phyloP scores from a whole-genome alignment of 2,797 vertebrate genomes.

The Selene dorsalis region DNA sequence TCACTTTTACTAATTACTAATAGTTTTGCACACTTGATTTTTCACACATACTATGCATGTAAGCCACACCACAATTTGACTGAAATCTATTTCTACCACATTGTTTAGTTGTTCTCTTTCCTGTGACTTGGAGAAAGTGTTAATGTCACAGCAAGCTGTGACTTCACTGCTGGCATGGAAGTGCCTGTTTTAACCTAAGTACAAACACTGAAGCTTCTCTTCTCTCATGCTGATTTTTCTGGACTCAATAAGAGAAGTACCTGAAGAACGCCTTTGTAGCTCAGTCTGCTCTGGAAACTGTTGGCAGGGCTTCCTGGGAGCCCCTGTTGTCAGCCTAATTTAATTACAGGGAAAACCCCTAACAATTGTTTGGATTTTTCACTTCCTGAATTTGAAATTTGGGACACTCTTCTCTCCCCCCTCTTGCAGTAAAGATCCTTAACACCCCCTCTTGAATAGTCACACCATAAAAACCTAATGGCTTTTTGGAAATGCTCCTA shows the following conservation, averaged over 20 bases:
- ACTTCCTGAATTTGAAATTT: constrained; percentile 72
- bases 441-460: constrained; percentile 46
- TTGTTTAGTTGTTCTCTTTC: not conserved
- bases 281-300: not conserved
- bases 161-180: not conserved
- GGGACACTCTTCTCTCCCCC: constrained; percentile 39
- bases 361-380: constrained; percentile 68
- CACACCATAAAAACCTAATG: constrained; percentile 49
- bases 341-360: constrained; percentile 62
- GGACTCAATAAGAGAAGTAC: not conserved
- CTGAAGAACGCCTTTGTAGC: constrained; percentile 16
- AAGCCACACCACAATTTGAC: not conserved
- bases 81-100: not conserved
- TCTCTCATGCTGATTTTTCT: constrained; percentile 6
- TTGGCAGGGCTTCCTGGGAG: constrained; percentile 41
- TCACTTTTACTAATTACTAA: not conserved
- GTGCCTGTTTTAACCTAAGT: not conserved
- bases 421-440: constrained; percentile 19
- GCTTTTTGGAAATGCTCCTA: constrained; percentile 31
- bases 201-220: constrained; percentile 1
- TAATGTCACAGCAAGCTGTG: not conserved
- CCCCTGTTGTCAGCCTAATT: constrained; percentile 59
- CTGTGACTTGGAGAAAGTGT: not conserved
- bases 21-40: not conserved
- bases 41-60: not conserved